Evolutionary conservation across 2,888 invertebrate genomes (phyloP).

Genomic region (Callosobruchus maculatus): DNA sequence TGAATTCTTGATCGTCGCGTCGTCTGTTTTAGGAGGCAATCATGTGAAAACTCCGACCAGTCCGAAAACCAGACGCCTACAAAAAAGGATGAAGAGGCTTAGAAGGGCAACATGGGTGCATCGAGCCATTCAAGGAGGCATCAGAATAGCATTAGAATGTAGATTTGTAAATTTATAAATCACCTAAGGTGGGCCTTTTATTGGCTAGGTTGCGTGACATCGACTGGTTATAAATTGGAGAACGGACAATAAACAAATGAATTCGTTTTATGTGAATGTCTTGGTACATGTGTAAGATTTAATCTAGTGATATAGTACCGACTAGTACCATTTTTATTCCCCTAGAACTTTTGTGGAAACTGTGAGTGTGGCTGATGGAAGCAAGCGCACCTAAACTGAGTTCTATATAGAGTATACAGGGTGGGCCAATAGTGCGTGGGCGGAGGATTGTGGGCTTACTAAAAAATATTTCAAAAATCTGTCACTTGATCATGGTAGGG

Average conservation of each 20-base stretch:
- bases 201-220: background rate
- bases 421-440: too few species aligned
- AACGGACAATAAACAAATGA: background rate
- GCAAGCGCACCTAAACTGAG: too few species aligned
- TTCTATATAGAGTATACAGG: too few species aligned
- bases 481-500: too few species aligned
- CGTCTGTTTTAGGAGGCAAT: slow-evolving; percentile 7
- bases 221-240: background rate
- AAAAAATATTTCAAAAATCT: too few species aligned
- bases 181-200: background rate
- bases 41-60: slow-evolving; percentile 11
- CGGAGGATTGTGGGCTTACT: too few species aligned
- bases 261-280: background rate
- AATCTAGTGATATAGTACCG: background rate
- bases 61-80: background rate
- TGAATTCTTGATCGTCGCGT: slow-evolving; percentile 3
- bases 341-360: too few species aligned
- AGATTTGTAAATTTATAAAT: background rate
- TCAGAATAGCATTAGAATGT: background rate
- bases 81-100: background rate
- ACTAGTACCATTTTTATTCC: background rate
- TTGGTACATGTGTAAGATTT: background rate
- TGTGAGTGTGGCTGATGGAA: too few species aligned
- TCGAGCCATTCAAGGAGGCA: background rate
- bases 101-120: background rate